These are phyloP conservation scores for Slavum lentiscoides DNA, from an alignment of 2,888 invertebrate species.

Conservation along the genomic window DNA sequence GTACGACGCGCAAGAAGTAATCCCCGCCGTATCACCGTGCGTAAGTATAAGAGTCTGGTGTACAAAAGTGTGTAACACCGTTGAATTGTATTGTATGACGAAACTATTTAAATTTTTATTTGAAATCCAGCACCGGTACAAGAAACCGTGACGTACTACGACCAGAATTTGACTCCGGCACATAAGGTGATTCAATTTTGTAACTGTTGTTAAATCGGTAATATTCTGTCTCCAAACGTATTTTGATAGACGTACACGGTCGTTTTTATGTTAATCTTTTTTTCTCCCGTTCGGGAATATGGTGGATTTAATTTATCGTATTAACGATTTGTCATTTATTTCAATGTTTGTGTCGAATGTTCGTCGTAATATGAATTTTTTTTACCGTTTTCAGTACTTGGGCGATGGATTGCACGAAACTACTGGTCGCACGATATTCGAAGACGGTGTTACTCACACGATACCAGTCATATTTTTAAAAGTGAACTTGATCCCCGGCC, in stretches of 20 bases:
- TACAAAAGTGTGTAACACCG: too few relatives aligned
- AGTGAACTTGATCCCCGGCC: constrained; percentile 70
- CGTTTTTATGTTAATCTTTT: too few relatives aligned
- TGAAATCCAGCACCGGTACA: not conserved
- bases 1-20: too few relatives aligned
- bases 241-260: too few relatives aligned
- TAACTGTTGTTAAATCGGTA: not conserved
- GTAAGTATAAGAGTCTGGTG: constrained; percentile 19
- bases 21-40: too few relatives aligned
- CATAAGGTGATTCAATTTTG: constrained; percentile 21
- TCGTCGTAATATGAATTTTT: not conserved
- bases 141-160: not conserved
- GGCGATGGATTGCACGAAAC: constrained; percentile 67
- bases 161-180: constrained; percentile 27
- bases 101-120: not conserved
- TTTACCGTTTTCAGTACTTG: constrained; percentile 62
- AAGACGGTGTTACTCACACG: constrained; percentile 63
- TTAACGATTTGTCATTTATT: too few relatives aligned
- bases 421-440: constrained; percentile 69
- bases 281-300: too few relatives aligned
- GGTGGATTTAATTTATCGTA: too few relatives aligned
- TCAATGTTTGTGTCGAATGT: too few relatives aligned
- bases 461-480: constrained; percentile 63
- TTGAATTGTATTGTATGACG: too few relatives aligned
- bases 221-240: not conserved